These are phyloP conservation scores for Aulostomus chinensis DNA, from an alignment of 2,797 vertebrate genomes.

Conservation along the genomic window DNA sequence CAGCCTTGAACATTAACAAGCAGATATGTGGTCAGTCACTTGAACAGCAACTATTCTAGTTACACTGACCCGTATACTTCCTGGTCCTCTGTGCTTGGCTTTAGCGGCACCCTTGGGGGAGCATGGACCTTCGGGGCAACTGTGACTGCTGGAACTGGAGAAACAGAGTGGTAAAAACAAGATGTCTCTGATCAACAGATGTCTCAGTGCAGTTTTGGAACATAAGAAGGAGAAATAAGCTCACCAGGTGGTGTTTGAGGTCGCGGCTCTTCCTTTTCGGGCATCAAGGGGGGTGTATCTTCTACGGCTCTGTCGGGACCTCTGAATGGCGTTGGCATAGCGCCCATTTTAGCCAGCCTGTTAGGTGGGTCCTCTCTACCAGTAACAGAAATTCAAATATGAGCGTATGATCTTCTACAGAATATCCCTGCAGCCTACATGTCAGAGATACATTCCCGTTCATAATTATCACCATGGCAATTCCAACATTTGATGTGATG, in stretches of 20 bases:
- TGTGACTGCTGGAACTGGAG: slow-evolving; percentile 31
- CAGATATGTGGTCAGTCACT: neutral
- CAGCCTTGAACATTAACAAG: neutral
- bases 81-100: slow-evolving; percentile 88
- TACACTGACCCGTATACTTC: slow-evolving; percentile 89
- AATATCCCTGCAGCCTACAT: too few species aligned
- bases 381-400: slow-evolving; percentile 16
- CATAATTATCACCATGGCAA: neutral
- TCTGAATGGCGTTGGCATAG: slow-evolving; percentile 90
- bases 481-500: slow-evolving; percentile 23
- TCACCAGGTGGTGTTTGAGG: slow-evolving; percentile 71
- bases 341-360: slow-evolving; percentile 90
- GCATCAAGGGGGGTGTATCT: slow-evolving; percentile 44
- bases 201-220: neutral
- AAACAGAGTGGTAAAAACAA: too few species aligned
- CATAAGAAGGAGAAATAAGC: neutral
- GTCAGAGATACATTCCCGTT: neutral
- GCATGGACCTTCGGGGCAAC: slow-evolving; percentile 55
- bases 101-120: slow-evolving; percentile 79
- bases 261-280: slow-evolving; percentile 70
- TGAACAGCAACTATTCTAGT: neutral
- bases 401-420: too few species aligned
- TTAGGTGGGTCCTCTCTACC: slow-evolving; percentile 86
- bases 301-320: slow-evolving; percentile 54
- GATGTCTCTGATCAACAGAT: too few species aligned